Conservation (phyloP, 2,113 vertebrate genomes). For the Proterorhinus semilunaris region DNA sequence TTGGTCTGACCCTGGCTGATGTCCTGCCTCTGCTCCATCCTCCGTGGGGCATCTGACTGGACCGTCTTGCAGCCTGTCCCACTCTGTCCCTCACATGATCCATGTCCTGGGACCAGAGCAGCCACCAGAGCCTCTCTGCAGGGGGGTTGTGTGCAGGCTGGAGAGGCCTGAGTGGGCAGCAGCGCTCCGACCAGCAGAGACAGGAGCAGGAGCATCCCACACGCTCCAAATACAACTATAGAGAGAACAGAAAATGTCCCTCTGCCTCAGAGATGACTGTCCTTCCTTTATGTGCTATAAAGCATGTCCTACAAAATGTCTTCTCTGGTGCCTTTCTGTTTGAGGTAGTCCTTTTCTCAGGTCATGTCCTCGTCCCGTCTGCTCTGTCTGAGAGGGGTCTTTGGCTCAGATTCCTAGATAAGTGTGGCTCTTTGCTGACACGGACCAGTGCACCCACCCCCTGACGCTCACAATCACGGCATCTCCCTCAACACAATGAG, state of each 20-base stretch:
- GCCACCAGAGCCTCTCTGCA: constrained; percentile 76
- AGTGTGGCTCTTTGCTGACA: constrained; percentile 76
- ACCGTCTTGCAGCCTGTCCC: constrained; percentile 51
- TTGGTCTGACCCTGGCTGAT: constrained; percentile 48
- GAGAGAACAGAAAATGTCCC: constrained; percentile 20
- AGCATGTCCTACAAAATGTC: constrained; percentile 9
- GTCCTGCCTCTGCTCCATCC: constrained; percentile 46
- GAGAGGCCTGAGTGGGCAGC: constrained; percentile 55
- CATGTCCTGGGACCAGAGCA: constrained; percentile 50
- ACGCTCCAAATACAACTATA: constrained; percentile 42
- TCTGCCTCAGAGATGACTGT: constrained; percentile 10
- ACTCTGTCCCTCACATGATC: constrained; percentile 59
- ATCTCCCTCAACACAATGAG: constrained; percentile 46
- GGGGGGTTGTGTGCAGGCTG: constrained; percentile 56
- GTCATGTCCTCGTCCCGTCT: constrained; percentile 43
- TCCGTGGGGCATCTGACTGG: constrained; percentile 36
- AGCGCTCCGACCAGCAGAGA: constrained; percentile 57
- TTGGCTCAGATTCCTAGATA: constrained; percentile 80
- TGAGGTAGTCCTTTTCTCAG: constrained; percentile 6
- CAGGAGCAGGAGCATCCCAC: constrained; percentile 52
- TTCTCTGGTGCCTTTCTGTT: constrained; percentile 18
- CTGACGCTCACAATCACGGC: constrained; percentile 48
- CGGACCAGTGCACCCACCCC: constrained; percentile 71
- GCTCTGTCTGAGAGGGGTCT: constrained; percentile 62
- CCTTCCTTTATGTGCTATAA: constrained; percentile 20